Evolutionary conservation across 2,113 vertebrate genomes (phyloP), one percentile per base, ranked within the genome.

Genomic region (Chamaetylas fuelleborni): DNA sequence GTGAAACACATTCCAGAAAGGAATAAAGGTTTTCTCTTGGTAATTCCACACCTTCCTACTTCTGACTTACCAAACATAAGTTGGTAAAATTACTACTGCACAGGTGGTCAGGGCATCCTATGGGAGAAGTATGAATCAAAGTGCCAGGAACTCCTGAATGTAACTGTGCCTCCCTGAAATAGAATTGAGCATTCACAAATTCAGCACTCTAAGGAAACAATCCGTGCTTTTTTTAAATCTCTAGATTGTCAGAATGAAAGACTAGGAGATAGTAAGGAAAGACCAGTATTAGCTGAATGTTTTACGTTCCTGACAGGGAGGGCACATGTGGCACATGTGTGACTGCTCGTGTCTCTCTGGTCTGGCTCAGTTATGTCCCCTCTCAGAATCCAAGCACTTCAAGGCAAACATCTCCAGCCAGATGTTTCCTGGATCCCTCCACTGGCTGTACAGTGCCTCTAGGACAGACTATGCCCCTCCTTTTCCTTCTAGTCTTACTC

Each of bases 311-410:
- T 54, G 69, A 57, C 36, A 82, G 19, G 26, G 50, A 88, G 53
- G 28, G 14, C n/a, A 43, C 1, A 0, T 8, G 17, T 36, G 48
- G 50, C 76, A 85, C 1, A 0, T 34, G 25, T 84, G 50, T 51
- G 33, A 80, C 71, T 45, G 16, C 5, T 45, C 0, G 0, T 19
- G 24, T 74, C 7, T 26, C 64, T 67, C 51, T 47, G 48, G 19
- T 40, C 28, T 9, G 1, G 7, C 29, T 67, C 28, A 72, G 47
- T 42, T 60, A 22, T 28, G 17, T 19, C 11, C 43, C 7, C 11
- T 58, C 14, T 74, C 33, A 53, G 22, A 80, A 10, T 22, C 58
- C 54, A 76, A 81, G 40, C 43, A 69, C 29, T 76, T 81, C 0
- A 13, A 78, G 33, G 40, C 31, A 93, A 40, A 67, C 31, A 24